These are phyloP conservation scores for Tragelaphus buxtoni DNA, from an alignment of 2,113 vertebrate genomes.

Conservation along the genomic window DNA sequence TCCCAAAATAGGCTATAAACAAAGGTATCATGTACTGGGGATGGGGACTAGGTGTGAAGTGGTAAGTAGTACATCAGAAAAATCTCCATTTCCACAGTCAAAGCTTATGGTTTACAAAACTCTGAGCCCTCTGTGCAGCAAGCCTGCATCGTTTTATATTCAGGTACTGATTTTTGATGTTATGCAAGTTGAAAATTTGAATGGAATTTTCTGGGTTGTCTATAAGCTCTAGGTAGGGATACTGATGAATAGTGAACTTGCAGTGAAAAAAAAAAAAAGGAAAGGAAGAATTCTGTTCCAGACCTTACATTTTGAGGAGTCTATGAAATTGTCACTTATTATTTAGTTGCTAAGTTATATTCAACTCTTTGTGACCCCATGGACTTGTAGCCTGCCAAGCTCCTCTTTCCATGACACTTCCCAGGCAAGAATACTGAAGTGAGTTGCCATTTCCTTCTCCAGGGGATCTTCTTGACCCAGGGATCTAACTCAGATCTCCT, in stretches of 20 bases:
- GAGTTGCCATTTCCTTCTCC: neutral
- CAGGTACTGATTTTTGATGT: conserved; percentile 39
- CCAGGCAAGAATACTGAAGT: neutral
- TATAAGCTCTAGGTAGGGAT: conserved; percentile 67
- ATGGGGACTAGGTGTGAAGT: neutral
- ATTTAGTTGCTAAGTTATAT: neutral
- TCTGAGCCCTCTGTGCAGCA: neutral
- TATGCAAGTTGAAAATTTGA: conserved; percentile 57
- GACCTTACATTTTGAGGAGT: neutral
- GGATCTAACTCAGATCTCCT: neutral
- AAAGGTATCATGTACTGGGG: neutral
- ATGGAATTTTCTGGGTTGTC: conserved; percentile 60
- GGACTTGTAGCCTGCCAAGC: neutral
- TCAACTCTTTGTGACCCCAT: neutral
- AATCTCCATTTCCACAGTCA: conserved; percentile 39
- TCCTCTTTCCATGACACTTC: neutral
- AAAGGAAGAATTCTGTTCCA: neutral
- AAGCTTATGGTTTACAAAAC: conserved; percentile 5
- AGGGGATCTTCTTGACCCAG: neutral
- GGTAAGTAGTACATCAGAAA: neutral
- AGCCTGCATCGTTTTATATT: neutral
- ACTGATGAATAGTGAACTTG: conserved; percentile 55
- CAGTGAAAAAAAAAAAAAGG: neutral
- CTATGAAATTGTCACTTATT: neutral
- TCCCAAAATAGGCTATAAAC: neutral